phyloP scores from a whole-genome alignment of 2,797 vertebrate species.

The Tenualosa thibaudeaui region DNA sequence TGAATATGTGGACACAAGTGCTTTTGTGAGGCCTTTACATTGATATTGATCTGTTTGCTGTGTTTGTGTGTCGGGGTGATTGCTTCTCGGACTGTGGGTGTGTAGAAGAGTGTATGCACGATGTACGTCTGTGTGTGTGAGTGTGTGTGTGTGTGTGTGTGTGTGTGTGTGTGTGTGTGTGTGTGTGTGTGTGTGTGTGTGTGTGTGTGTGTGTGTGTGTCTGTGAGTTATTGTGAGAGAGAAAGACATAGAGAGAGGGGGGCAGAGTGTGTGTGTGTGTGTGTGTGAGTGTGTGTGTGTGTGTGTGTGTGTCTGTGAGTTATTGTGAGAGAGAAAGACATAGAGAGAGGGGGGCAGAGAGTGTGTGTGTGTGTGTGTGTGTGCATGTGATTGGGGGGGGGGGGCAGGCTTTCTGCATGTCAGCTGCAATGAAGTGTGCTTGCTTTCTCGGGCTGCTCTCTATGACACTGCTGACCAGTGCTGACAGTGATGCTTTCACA shows the following conservation, averaged over 20 bases:
- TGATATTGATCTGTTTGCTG: conserved; percentile 18
- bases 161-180: conserved; percentile 22
- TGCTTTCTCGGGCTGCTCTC: conserved; percentile 27
- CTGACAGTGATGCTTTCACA: conserved; percentile 52
- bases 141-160: conserved; percentile 41
- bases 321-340: too few relatives aligned
- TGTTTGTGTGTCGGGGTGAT: conserved; percentile 43
- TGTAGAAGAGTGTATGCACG: neutral
- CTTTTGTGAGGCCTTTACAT: neutral
- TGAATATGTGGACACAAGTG: conserved; percentile 5
- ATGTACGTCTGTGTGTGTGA: conserved; percentile 27
- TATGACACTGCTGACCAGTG: conserved; percentile 45
- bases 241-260: too few relatives aligned
- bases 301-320: conserved; percentile 4
- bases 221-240: neutral
- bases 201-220: conserved; percentile 4
- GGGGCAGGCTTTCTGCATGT: conserved; percentile 41
- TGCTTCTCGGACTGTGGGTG: conserved; percentile 22
- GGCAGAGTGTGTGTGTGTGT: neutral
- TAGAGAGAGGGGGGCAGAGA: too few relatives aligned
- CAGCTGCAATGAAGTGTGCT: conserved; percentile 21
- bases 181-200: conserved; percentile 26
- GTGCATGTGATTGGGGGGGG: conserved; percentile 20
- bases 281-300: conserved; percentile 28
- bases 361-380: neutral